Evolutionary conservation across 2,797 vertebrate species (phyloP), one percentile per base, ranked within the genome.

Genomic region (Stomatorhinus walkeri): DNA sequence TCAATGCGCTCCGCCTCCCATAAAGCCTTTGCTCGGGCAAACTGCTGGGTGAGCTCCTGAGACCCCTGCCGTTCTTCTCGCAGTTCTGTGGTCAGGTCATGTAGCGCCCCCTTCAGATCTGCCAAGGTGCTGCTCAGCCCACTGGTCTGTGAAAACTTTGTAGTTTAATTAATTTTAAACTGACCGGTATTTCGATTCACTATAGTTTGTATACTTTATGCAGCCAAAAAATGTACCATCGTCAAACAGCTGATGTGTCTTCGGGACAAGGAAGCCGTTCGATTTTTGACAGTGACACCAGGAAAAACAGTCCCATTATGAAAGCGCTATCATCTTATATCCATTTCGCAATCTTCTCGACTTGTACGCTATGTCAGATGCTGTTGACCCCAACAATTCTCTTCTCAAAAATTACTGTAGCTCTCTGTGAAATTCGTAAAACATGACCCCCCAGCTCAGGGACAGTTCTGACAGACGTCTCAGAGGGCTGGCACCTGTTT

Each of bases 1-100:
- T 99, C 97, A 0, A 96, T 96, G 0, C 97, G 95, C 93, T 99
- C 98, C 43, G 98, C 97, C 93, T 99, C 98, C 98, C 98, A 99
- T 88, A 97, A 96, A 86, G 98, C 97, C 92, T 99, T 99, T 93
- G 98, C 98, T 90, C 97, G 97, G 91, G 97, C 98, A n/a, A 99
- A 99, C 93, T 99, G 98, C 93, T 99, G 98, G 88, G 98, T 98
- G 89, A 99, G 96, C 91, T 99, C 98, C 0, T 97, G 96, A 59
- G 97, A 97, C 32, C 98, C 95, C 2, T 96, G 96, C 51, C 96
- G 95, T 89, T 99, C 98, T 90, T 99, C 97, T 8, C 94, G 96
- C 90, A 99, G 93, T 94, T 98, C 97, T 2, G 93, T 96, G 88
- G 97, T 98, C 90, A 99, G 96, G 89, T 99, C 98, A 92, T 97